These are phyloP conservation scores for Rhinolophus ferrumequinum DNA, from an alignment of 2,113 vertebrate species.

Conservation along the genomic window DNA sequence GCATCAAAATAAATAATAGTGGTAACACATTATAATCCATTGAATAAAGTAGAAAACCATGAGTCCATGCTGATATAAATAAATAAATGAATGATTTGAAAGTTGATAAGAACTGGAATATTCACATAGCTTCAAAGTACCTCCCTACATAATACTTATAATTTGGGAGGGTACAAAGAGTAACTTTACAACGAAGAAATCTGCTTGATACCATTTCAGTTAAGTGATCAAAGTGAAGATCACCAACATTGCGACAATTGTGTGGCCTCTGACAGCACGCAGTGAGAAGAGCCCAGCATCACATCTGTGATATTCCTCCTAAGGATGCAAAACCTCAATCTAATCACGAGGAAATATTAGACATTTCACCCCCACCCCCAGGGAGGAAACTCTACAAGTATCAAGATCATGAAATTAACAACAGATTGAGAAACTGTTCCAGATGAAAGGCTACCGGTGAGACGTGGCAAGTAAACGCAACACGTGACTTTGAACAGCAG, in stretches of 20 bases:
- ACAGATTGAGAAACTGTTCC: neutral
- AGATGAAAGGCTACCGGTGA: neutral
- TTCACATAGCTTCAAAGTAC: neutral
- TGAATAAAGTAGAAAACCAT: neutral
- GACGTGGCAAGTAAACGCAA: neutral
- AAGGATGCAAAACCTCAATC: neutral
- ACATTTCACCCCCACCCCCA: neutral
- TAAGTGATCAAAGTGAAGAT: neutral
- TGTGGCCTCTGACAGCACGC: rapidly evolving
- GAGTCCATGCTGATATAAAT: neutral
- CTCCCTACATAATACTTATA: neutral
- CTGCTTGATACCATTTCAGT: neutral
- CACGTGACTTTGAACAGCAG: neutral
- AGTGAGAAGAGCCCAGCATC: neutral
- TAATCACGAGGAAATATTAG: neutral
- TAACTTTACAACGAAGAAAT: neutral
- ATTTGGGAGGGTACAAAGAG: neutral
- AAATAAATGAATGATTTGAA: neutral
- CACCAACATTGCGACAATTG: neutral
- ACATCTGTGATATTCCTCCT: neutral
- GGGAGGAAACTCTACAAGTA: neutral
- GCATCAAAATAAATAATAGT: neutral
- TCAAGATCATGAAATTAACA: neutral
- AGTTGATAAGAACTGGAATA: neutral
- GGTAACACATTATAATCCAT: neutral